Conservation (phyloP, 2,113 vertebrate species). For the Amblyornis subalaris region DNA sequence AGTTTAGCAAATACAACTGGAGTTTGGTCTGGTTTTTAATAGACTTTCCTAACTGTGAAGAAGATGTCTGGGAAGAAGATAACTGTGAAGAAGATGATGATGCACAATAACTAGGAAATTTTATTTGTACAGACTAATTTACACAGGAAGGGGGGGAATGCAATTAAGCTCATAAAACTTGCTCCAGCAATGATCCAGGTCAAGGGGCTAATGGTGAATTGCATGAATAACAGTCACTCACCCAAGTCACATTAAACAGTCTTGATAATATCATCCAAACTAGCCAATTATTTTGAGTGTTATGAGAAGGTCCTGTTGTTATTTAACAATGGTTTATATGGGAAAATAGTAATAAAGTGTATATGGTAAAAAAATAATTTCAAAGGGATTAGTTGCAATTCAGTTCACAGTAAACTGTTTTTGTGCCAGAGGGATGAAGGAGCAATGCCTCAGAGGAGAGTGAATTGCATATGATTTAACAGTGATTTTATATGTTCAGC, state of each 20-base stretch:
- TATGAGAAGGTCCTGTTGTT: conserved; percentile 27
- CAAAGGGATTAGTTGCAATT: neutral
- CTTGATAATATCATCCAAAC: conserved; percentile 53
- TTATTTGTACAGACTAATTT: conserved; percentile 55
- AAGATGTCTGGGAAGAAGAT: neutral
- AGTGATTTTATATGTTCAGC: neutral
- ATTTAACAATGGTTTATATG: conserved; percentile 41
- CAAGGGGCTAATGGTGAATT: conserved; percentile 56
- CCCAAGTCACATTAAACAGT: conserved; percentile 43
- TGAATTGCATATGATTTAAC: neutral
- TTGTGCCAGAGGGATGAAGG: neutral
- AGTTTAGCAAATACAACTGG: neutral
- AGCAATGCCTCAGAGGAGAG: neutral
- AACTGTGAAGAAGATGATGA: neutral
- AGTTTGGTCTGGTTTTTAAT: neutral
- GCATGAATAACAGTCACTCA: conserved; percentile 47
- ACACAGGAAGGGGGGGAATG: neutral
- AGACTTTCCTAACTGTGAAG: neutral
- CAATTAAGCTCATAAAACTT: conserved; percentile 64
- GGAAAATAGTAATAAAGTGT: neutral
- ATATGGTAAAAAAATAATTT: conserved; percentile 13
- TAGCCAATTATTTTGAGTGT: conserved; percentile 51
- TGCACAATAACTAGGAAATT: conserved; percentile 32
- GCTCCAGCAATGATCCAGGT: conserved; percentile 63
- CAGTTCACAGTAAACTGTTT: neutral